Conservation (phyloP, 1,140 invertebrate species). For the Aculops lycopersici region DNA sequence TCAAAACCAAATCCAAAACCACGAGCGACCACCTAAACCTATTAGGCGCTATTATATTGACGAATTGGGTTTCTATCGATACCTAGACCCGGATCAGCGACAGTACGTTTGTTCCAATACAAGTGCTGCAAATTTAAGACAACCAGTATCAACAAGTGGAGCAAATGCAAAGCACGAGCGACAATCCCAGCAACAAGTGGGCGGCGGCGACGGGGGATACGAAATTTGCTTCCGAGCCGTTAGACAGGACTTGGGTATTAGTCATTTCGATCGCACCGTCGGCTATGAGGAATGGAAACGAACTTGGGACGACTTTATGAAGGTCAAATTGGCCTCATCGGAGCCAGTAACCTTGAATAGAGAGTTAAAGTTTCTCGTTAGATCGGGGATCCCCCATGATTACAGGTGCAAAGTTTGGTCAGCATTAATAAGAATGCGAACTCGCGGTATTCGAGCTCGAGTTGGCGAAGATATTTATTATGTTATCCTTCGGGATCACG, state of each 20-base stretch:
- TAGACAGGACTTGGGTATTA: background rate
- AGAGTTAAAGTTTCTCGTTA: conserved; percentile 13
- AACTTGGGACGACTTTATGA: background rate
- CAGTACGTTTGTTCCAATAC: too few species aligned
- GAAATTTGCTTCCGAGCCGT: too few species aligned
- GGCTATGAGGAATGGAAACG: background rate
- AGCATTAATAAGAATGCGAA: conserved; percentile 7
- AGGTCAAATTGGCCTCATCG: background rate
- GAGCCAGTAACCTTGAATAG: background rate
- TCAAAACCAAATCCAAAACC: too few species aligned
- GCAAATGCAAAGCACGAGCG: too few species aligned
- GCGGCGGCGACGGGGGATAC: too few species aligned
- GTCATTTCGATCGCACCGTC: background rate
- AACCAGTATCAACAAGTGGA: too few species aligned
- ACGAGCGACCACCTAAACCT: too few species aligned
- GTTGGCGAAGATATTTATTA: conserved; percentile 5
- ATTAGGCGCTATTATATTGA: too few species aligned
- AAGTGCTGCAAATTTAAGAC: too few species aligned
- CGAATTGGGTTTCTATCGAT: background rate
- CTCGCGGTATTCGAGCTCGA: background rate
- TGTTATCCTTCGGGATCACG: background rate
- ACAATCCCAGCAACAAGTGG: too few species aligned
- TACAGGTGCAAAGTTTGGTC: conserved; percentile 15
- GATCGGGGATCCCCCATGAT: conserved; percentile 15
- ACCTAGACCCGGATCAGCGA: too few species aligned